These are phyloP conservation scores for Perithous albicinctus DNA, from an alignment of 2,888 invertebrate species.

Conservation along the genomic window DNA sequence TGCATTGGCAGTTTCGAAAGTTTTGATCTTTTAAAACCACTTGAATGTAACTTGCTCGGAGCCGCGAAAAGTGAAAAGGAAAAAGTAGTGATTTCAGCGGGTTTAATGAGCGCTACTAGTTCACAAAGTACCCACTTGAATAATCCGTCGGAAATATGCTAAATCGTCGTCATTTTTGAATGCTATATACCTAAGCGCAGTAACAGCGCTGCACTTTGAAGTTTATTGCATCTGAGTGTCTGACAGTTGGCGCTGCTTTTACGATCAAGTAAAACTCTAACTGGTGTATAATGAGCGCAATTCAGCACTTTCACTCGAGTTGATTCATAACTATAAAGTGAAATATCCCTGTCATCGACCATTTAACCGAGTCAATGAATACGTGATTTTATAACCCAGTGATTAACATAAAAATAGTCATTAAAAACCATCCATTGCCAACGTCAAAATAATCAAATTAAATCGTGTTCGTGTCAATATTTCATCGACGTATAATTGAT, in stretches of 20 bases:
- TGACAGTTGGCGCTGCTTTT: conserved; percentile 14
- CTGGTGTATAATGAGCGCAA: conserved; percentile 17
- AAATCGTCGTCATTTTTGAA: conserved; percentile 27
- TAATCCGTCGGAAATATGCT: conserved; percentile 26
- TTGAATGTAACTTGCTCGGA: conserved; percentile 8
- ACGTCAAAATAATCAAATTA: neutral
- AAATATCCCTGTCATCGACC: neutral
- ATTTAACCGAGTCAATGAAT: neutral
- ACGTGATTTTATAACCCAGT: neutral
- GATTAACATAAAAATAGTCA: neutral
- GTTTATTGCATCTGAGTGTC: conserved; percentile 19
- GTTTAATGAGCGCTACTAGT: conserved; percentile 21
- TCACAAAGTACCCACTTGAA: conserved; percentile 18
- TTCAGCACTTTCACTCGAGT: conserved; percentile 20
- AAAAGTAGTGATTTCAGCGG: conserved; percentile 19
- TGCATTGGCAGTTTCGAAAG: neutral
- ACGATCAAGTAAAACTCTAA: conserved; percentile 20
- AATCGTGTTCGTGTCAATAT: too few species aligned
- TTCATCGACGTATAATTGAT: too few species aligned
- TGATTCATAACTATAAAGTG: neutral
- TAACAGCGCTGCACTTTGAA: neutral
- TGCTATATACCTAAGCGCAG: neutral
- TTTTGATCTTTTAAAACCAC: neutral
- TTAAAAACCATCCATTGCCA: neutral
- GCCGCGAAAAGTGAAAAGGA: neutral